A percentile compares a stretch with the other conserved stretches of the same genome.
phyloP scores from a whole-genome alignment of 23 tunicate genomes.

The Aplidium turbinatum region DNA sequence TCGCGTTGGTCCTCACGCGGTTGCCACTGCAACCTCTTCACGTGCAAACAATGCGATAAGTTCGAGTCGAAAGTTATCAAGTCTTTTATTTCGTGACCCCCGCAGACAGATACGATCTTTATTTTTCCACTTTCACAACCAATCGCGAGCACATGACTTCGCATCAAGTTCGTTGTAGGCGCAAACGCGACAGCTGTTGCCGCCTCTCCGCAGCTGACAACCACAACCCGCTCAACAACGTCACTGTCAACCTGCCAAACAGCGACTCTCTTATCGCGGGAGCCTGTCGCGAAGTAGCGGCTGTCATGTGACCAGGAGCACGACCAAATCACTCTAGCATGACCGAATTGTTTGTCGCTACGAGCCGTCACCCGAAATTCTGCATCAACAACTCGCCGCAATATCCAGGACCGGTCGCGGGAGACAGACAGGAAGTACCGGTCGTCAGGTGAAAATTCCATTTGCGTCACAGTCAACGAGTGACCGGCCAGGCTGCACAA shows the following conservation, averaged over 20 bases:
- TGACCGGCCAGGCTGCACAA: constrained; percentile 59
- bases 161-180: neutral
- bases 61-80: constrained; percentile 11
- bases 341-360: constrained; percentile 79
- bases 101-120: constrained; percentile 20
- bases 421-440: constrained; percentile 80
- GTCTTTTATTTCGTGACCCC: neutral
- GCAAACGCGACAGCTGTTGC: constrained; percentile 83
- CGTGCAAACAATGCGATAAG: constrained; percentile 60
- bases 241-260: constrained; percentile 53
- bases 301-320: constrained; percentile 87
- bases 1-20: constrained; percentile 39
- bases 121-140: constrained; percentile 76
- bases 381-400: constrained; percentile 36
- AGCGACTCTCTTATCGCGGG: constrained; percentile 85
- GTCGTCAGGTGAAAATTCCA: constrained; percentile 81
- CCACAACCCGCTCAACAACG: constrained; percentile 10
- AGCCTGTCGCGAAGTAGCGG: constrained; percentile 65
- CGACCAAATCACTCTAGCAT: constrained; percentile 89
- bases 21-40: constrained; percentile 74
- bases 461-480: constrained; percentile 84
- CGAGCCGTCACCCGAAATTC: constrained; percentile 19
- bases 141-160: constrained; percentile 42
- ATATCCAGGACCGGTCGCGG: constrained; percentile 82
- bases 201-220: constrained; percentile 33